Evolutionary conservation across 2,888 invertebrate genomes (phyloP), one percentile per base, ranked within the genome.

Genomic region (Tineola bisselliella): DNA sequence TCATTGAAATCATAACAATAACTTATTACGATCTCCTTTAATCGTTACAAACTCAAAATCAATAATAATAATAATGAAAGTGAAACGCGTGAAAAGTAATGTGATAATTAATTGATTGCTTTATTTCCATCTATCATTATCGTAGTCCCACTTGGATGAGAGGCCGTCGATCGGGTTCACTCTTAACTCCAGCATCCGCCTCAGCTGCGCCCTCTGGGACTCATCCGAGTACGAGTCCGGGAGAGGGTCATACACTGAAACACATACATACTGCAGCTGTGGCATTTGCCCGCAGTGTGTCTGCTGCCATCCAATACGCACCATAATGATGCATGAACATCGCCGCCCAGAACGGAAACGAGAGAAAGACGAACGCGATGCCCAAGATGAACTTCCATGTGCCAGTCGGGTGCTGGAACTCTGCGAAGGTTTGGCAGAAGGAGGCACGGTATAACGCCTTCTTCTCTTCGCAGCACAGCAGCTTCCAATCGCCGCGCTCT

Each of bases 401-500:
- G 13, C 96, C 96, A 12, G 92, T 91, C 2, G 94, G 92, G 0
- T 94, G 92, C 62, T 92, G 84, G 77, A 97, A 91, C 88, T 99
- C 99, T 0, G 93, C 83, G 74, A 94, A 95, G 4, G 99, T 99
- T 76, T 96, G 95, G 71, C 98, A 93, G 81, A 95, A 99, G 63
- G 95, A 96, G 1, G 95, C 91, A 61, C 99, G 91, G 87, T 99
- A 99, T 54, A 99, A 79, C 0, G 89, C 88, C 83, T 98, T 99
- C 86, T 98, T 98, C 68, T 99, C 99, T 54, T 94, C 95, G n/a
- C 94, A 77, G 13, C 93, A 90, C 3, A 99, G 82, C 68, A 92
- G 91, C 67, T 92, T 93, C 99, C 99, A 99, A 75, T 98, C 97
- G 12, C 95, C 94, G 72, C 92, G 93, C 76, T 99, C 99, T 79